Conservation (phyloP, 2,888 invertebrate genomes). For the Oligia strigilis region DNA sequence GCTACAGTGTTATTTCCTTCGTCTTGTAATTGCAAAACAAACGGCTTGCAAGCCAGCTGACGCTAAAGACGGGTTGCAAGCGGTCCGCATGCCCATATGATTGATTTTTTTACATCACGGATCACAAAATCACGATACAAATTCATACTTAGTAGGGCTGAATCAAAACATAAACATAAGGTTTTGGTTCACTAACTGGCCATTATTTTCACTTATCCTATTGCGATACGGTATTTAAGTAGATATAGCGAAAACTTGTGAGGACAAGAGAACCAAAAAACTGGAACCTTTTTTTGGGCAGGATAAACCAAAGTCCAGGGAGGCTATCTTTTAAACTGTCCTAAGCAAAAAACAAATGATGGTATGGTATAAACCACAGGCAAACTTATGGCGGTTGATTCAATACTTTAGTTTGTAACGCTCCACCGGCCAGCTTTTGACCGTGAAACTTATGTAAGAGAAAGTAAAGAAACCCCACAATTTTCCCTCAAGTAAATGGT, state of each 20-base stretch:
- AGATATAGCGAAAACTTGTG: background rate
- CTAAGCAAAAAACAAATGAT: background rate
- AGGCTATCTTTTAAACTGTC: background rate
- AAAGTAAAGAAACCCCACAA: conserved; percentile 22
- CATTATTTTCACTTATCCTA: background rate
- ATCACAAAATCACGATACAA: conserved; percentile 19
- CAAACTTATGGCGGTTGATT: background rate
- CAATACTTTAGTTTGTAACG: conserved; percentile 19
- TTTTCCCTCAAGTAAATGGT: conserved; percentile 4
- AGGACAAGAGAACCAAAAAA: background rate
- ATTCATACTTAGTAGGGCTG: conserved; percentile 1
- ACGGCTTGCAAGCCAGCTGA: conserved; percentile 58
- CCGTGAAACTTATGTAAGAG: conserved; percentile 18
- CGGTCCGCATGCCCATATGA: conserved; percentile 53
- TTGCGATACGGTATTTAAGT: background rate
- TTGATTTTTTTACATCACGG: conserved; percentile 58
- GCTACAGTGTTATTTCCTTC: conserved; percentile 1
- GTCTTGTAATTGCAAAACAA: conserved; percentile 60
- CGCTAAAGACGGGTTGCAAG: conserved; percentile 55
- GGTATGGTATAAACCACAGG: background rate
- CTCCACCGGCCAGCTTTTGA: conserved; percentile 15
- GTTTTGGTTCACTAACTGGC: background rate
- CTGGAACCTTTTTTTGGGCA: background rate
- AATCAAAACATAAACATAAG: background rate
- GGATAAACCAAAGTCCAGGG: background rate